Evolutionary conservation across 2,113 vertebrate species (phyloP).

Genomic region (Hassar affinis): DNA sequence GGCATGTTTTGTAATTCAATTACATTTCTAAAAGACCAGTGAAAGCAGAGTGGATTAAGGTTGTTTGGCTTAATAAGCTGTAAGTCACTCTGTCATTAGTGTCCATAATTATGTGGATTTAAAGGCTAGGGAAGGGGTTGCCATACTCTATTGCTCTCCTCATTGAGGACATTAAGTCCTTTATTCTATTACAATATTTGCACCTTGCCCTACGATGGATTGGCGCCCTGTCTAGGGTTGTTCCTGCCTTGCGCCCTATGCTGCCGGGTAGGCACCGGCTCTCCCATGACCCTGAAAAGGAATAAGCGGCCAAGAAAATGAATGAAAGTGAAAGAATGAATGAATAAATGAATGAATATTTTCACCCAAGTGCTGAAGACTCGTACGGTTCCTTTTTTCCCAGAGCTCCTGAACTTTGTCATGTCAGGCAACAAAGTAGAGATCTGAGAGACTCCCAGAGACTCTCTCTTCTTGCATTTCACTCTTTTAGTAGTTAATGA

Average conservation of each 20-base stretch:
- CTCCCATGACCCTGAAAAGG: too few species aligned
- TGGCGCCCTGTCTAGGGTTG: too few species aligned
- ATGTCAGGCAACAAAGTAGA: slow-evolving; percentile 47
- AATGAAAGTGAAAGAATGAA: too few species aligned
- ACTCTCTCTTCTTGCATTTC: slow-evolving; percentile 36
- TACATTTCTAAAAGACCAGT: slow-evolving; percentile 49
- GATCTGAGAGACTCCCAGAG: slow-evolving; percentile 38
- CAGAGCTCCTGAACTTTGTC: slow-evolving; percentile 49
- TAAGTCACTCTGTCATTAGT: slow-evolving; percentile 62
- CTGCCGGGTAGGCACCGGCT: too few species aligned
- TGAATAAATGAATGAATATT: too few species aligned
- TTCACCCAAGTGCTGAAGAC: slow-evolving; percentile 53
- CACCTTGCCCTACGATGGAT: too few species aligned
- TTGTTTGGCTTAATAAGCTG: slow-evolving; percentile 66
- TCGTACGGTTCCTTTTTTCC: slow-evolving; percentile 57
- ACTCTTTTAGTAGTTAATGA: slow-evolving; percentile 68
- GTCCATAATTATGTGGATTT: slow-evolving; percentile 64
- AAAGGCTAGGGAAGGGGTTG: slow-evolving; percentile 57
- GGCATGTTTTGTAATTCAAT: slow-evolving; percentile 25
- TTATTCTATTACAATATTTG: slow-evolving; percentile 60
- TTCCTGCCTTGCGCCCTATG: too few species aligned
- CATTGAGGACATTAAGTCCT: slow-evolving; percentile 59
- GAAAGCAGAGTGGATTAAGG: slow-evolving; percentile 49
- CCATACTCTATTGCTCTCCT: slow-evolving; percentile 50
- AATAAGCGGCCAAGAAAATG: too few species aligned